Evolutionary conservation across 2,113 vertebrate species (phyloP), one percentile per base, ranked within the genome.

Genomic region (Zootoca vivipara): DNA sequence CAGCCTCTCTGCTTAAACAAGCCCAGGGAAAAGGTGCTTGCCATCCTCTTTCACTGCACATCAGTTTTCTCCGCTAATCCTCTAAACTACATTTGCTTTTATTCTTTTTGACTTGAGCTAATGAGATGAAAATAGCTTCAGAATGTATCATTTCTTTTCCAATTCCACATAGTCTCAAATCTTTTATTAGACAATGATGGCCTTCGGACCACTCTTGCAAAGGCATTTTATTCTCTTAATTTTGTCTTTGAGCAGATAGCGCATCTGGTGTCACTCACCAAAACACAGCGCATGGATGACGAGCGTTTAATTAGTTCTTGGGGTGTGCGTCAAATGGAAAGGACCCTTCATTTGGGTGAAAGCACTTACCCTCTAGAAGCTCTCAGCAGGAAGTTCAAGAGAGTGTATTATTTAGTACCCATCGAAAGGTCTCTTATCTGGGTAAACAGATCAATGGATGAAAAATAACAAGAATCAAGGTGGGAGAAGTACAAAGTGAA

Each of bases 81-180:
- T 93, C 90, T 93, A 93, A 96, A 92, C 75, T 93, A 90, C 87
- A 81, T 85, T 96, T 96, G 91, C 35, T 92, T 93, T 95, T 95
- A 96, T 97, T 96, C 90, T 94, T 96, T 95, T 78, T 96, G 93
- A 96, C 93, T 94, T 93, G 88, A 93, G 82, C 81, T 97, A 97
- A 97, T 97, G 91, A 92, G 93, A 95, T 94, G 92, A 96, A 97
- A 97, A 96, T 93, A 89, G 84, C 92, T 95, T 95, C 82, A 92
- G 90, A 97, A 95, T 89, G 95, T 91, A 94, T 95, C 77, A 90
- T 93, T 94, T 93, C 81, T 78, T 92, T 93, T 94, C 92, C 95
- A 95, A 94, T 97, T 97, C 96, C 89, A 90, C 72, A 46, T 91
- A 94, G 93, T 94, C 87, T 80, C 87, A 95, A 91, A 90, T 90